phyloP scores from a whole-genome alignment of 2,797 vertebrate genomes.

The Pseudochaenichthys georgianus region DNA sequence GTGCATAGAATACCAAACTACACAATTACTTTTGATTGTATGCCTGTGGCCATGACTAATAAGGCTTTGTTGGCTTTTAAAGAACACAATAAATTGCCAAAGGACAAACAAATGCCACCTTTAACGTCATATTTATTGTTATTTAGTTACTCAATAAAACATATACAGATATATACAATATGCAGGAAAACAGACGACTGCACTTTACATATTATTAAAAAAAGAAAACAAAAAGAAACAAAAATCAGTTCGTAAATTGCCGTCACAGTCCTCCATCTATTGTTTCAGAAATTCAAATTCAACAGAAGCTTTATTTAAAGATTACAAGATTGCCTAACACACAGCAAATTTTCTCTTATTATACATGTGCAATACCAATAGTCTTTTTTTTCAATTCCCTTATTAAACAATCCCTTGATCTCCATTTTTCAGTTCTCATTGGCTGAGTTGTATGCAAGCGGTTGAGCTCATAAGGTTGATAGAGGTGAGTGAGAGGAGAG shows the following conservation, averaged over 20 bases:
- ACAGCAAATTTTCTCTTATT: constrained; percentile 96
- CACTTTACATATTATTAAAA: constrained; percentile 98
- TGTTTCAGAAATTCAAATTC: constrained; percentile 94
- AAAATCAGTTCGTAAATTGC: constrained; percentile 94
- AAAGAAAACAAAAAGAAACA: constrained; percentile 83
- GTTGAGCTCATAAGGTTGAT: constrained; percentile 68
- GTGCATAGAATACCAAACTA: not conserved
- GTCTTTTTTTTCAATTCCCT: constrained; percentile 83
- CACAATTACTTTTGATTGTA: not conserved
- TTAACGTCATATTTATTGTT: constrained; percentile 99
- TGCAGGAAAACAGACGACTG: constrained; percentile 99
- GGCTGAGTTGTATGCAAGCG: constrained; percentile 89
- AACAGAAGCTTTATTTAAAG: constrained; percentile 89
- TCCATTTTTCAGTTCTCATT: constrained; percentile 72
- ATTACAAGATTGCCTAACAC: constrained; percentile 98
- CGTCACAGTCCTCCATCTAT: constrained; percentile 97
- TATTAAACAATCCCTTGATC: constrained; percentile 76
- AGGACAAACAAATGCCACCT: constrained; percentile 82
- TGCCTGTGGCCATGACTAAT: not conserved
- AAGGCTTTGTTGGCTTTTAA: not conserved
- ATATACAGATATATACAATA: constrained; percentile 99
- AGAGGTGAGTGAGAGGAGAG: constrained; percentile 15
- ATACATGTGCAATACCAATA: constrained; percentile 99
- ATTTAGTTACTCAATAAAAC: constrained; percentile 99
- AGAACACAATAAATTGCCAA: constrained; percentile 16